These are phyloP conservation scores for Metridium senile DNA, from an alignment of 92 coral and sea anemone genomes.

Conservation along the genomic window DNA sequence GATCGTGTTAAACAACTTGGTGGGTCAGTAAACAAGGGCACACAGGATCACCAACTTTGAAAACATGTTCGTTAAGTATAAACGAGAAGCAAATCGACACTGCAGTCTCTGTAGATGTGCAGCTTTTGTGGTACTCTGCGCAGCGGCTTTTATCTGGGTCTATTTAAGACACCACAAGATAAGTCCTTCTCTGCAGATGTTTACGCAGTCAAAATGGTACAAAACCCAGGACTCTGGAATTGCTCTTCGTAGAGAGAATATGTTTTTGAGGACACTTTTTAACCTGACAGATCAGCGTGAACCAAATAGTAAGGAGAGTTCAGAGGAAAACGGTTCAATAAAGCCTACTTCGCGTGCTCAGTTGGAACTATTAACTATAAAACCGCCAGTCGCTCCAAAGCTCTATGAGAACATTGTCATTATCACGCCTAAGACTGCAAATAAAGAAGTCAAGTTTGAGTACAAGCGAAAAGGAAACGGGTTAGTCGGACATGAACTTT, in stretches of 20 bases:
- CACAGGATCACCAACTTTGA: neutral
- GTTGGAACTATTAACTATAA: conserved; percentile 21
- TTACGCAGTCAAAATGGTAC: neutral
- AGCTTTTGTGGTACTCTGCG: neutral
- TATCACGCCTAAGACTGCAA: conserved; percentile 52
- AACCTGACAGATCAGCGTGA: conserved; percentile 14
- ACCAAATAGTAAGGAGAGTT: neutral
- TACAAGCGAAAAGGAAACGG: conserved; percentile 25
- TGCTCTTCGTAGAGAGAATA: conserved; percentile 11
- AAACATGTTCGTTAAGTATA: conserved; percentile 24
- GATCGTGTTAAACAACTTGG: neutral
- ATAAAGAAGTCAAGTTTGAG: conserved; percentile 24
- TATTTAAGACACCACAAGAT: neutral
- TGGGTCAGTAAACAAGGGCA: neutral
- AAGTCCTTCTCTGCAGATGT: conserved; percentile 4
- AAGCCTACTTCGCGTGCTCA: neutral
- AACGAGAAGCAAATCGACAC: conserved; percentile 28
- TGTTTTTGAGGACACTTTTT: neutral
- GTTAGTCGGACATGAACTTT: conserved; percentile 60
- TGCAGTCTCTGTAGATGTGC: conserved; percentile 23
- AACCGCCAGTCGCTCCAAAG: conserved; percentile 41
- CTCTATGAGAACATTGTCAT: conserved; percentile 48
- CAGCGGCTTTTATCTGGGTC: conserved; percentile 1
- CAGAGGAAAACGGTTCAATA: neutral
- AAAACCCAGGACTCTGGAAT: neutral